A percentile compares a stretch with the other conserved stretches of the same genome.
Evolutionary conservation across 1,140 invertebrate species (phyloP).

Genomic region (Cyrtorhinus lividipennis): DNA sequence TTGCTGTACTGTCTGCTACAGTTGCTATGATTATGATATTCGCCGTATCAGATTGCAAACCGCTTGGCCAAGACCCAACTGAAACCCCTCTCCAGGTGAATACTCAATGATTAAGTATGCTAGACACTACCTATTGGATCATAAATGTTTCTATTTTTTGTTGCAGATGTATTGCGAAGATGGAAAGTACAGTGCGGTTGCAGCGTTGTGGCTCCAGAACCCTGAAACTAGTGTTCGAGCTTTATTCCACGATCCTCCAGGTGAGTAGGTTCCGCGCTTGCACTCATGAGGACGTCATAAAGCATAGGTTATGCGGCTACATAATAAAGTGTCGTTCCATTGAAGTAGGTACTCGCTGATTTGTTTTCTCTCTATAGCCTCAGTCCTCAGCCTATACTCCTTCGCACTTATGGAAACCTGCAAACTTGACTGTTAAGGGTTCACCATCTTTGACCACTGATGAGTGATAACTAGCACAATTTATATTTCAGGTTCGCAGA

Average conservation of each 20-base stretch:
- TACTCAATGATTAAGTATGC: not conserved
- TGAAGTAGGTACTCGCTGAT: no score
- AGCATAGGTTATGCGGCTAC: no score
- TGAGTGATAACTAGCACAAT: no score
- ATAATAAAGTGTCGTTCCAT: no score
- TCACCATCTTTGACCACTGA: no score
- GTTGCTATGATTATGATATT: conserved; percentile 82
- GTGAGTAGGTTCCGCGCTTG: no score
- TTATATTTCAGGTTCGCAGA: conserved; percentile 59
- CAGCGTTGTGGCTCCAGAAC: conserved; percentile 91
- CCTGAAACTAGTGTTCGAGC: conserved; percentile 86
- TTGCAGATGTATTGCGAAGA: conserved; percentile 73
- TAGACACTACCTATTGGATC: no score
- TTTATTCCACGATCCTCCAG: conserved; percentile 75
- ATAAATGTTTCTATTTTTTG: not conserved
- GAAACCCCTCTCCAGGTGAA: conserved; percentile 52
- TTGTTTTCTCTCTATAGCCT: no score
- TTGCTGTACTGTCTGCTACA: conserved; percentile 69
- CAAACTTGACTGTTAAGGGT: no score
- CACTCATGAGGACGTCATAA: no score
- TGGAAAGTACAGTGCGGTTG: conserved; percentile 81
- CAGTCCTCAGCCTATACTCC: no score
- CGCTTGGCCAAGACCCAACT: conserved; percentile 56
- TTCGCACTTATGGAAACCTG: no score
- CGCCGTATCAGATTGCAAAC: conserved; percentile 71